Percentiles rank a stretch among this genome's conserved stretches.
Conservation (phyloP, 2,113 vertebrate species). For the Nettapus auritus region DNA sequence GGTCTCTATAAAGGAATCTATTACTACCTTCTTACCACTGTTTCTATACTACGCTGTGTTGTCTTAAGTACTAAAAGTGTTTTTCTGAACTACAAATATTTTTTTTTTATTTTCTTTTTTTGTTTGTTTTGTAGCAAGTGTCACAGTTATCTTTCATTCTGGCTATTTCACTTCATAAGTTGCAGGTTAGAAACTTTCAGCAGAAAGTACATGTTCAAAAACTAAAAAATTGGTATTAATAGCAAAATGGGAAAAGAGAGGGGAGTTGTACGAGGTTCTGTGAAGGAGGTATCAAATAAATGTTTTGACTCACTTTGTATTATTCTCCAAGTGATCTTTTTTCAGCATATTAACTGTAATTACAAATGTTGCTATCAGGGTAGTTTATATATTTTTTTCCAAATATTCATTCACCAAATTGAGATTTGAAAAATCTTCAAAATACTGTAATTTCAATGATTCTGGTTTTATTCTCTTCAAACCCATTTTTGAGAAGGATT, state of each 20-base stretch:
- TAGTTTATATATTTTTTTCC: too few species aligned
- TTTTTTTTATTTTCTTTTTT: neutral
- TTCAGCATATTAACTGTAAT: neutral
- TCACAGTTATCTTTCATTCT: neutral
- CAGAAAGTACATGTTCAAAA: neutral
- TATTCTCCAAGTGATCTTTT: neutral
- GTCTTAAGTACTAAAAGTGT: neutral
- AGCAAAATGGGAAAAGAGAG: fast-evolving
- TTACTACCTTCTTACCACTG: neutral
- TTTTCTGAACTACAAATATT: neutral
- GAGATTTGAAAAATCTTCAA: neutral
- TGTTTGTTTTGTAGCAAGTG: neutral
- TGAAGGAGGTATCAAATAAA: neutral
- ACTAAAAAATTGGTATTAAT: neutral
- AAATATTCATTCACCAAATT: neutral
- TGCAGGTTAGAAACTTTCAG: neutral
- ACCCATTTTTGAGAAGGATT: neutral
- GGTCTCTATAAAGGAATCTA: neutral
- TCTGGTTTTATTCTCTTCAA: neutral
- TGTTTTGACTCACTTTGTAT: neutral
- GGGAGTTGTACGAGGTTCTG: neutral
- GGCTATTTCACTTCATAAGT: neutral
- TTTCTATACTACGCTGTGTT: neutral
- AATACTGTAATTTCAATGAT: neutral
- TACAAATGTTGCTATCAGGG: neutral